Conservation (phyloP, 2,113 vertebrate species). For the Hyla sarda region DNA sequence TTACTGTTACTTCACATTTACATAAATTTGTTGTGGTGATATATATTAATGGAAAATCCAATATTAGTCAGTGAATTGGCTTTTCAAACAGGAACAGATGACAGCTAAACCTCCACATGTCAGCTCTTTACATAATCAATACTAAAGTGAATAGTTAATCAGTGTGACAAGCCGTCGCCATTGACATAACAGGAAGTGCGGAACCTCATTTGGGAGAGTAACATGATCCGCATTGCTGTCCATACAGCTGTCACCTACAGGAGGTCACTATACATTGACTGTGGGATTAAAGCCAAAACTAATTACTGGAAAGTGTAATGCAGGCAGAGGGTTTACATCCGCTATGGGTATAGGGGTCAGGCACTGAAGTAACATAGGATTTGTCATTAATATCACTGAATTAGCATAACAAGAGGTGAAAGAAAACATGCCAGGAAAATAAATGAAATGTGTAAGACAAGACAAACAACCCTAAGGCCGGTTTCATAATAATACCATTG, state of each 20-base stretch:
- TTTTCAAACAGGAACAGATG: constrained; percentile 16
- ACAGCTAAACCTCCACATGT: background rate
- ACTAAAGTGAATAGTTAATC: background rate
- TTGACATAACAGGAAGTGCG: background rate
- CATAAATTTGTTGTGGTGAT: background rate
- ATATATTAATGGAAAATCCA: background rate
- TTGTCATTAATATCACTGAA: background rate
- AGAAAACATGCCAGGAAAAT: no score
- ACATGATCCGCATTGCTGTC: background rate
- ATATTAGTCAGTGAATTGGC: background rate
- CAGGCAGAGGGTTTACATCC: no score
- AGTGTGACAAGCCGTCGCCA: background rate
- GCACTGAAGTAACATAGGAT: no score
- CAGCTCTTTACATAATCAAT: constrained; percentile 31
- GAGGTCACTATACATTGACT: background rate
- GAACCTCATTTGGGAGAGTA: background rate
- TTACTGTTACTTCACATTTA: background rate
- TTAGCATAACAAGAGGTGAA: background rate
- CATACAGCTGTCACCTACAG: background rate
- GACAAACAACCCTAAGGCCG: no score
- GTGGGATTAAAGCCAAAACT: background rate
- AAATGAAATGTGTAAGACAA: no score
- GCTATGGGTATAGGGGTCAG: no score
- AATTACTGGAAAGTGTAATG: no score
- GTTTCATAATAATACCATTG: no score